Conservation (phyloP, 2,888 invertebrate genomes). For the Tenthredo notha region DNA sequence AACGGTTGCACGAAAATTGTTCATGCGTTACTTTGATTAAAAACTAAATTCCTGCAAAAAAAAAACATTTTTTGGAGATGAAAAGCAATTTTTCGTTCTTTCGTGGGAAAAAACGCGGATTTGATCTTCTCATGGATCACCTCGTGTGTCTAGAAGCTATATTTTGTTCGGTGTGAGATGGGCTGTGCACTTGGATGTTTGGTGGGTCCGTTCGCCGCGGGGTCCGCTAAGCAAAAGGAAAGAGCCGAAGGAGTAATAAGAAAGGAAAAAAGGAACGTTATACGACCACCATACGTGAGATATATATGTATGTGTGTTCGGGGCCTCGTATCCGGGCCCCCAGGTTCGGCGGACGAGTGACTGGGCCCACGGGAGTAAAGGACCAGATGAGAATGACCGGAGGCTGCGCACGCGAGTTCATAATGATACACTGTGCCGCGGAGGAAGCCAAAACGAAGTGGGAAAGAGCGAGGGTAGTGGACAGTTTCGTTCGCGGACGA, state of each 20-base stretch:
- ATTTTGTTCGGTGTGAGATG: slow-evolving; percentile 45
- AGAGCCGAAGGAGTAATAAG: slow-evolving; percentile 40
- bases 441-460: slow-evolving; percentile 49
- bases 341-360: slow-evolving; percentile 16
- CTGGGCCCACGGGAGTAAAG: slow-evolving; percentile 33
- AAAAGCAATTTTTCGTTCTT: not conserved
- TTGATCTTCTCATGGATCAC: not conserved
- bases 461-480: slow-evolving; percentile 51
- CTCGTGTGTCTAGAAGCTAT: not conserved
- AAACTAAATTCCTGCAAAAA: not conserved
- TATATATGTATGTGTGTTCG: not conserved
- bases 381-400: slow-evolving; percentile 72
- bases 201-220: slow-evolving; percentile 53
- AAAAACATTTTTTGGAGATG: not conserved
- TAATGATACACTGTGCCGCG: slow-evolving; percentile 69
- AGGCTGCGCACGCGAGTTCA: slow-evolving; percentile 74
- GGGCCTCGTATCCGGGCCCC: slow-evolving; percentile 31
- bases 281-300: not conserved
- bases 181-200: slow-evolving; percentile 37
- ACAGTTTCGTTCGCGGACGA: slow-evolving; percentile 23
- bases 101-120: slow-evolving; percentile 3
- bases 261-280: slow-evolving; percentile 35
- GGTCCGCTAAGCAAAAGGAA: slow-evolving; percentile 50
- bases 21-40: not conserved
- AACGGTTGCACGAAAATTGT: not conserved